Evolutionary conservation across 2,113 vertebrate genomes (phyloP), one percentile per base, ranked within the genome.

Genomic region (Corynorhinus townsendii): DNA sequence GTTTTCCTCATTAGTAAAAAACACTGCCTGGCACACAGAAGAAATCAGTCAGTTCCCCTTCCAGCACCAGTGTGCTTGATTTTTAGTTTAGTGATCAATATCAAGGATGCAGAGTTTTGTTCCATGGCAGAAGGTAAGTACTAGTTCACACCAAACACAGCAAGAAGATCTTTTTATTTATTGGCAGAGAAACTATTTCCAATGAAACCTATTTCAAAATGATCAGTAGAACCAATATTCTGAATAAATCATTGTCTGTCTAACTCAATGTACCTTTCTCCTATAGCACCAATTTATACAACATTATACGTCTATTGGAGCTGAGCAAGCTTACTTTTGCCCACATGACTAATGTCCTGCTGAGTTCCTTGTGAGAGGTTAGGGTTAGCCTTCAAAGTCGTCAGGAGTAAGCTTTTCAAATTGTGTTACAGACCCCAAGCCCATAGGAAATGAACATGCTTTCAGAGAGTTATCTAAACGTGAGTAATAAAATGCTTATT

Each of bases 131-230:
- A 68, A 33, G 11, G 40, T 35, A 43, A 79, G n/a, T 80, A 43
- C 52, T 52, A 73, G 64, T 5, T 33, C 35, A 22, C 49, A 72
- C 17, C 33, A 17, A 80, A 59, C 9, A 73, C 30, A 49, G 12
- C 35, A 79, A 83, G 11, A n/a, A 84, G 33, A 82, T 89, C 11
- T 76, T 72, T 92, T 64, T 38, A 56, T 49, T 89, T 92, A 71
- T 33, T 62, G 56, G 19, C 17, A 93, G 49, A 86, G 24, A 82
- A 75, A 93, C 33, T 64, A 75, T 9, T 89, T 77, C 64, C 82
- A 93, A 49, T 73, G 62, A 93, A 79, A 93, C 17, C 52, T 73
- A 30, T 77, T 73, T 92, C 69, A 81, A 86, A 86, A 86, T 71
- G 49, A 81, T 92, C 35, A 33, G 22, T 35, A 92, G 33, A 82